phyloP scores from a whole-genome alignment of 2,797 vertebrate species.

The Nyctibius grandis region DNA sequence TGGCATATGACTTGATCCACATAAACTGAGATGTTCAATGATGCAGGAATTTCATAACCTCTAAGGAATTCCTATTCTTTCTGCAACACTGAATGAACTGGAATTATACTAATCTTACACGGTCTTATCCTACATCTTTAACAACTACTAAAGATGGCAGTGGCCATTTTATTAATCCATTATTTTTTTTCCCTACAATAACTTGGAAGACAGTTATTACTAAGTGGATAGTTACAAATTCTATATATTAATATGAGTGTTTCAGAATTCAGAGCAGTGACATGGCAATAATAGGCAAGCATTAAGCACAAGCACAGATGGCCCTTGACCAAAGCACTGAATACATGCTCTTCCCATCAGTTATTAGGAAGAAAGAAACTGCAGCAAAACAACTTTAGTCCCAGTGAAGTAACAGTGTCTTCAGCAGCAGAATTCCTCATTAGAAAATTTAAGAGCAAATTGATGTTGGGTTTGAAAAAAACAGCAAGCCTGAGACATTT shows the following conservation, averaged over 20 bases:
- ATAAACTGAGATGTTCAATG: constrained; percentile 24
- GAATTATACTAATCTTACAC: constrained; percentile 10
- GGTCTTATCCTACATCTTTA: background rate
- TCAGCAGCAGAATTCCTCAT: background rate
- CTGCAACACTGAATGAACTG: constrained; percentile 1
- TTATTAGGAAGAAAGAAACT: background rate
- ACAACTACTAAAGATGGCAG: background rate
- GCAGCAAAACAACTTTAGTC: background rate
- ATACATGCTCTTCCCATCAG: background rate
- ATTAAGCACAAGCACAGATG: background rate
- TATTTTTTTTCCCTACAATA: background rate
- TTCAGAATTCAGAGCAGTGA: background rate
- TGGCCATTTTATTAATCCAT: background rate
- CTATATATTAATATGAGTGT: background rate
- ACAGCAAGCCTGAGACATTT: background rate
- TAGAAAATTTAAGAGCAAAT: background rate
- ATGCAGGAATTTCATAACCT: constrained; percentile 32
- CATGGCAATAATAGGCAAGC: background rate
- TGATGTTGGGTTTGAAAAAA: background rate
- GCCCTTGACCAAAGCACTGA: background rate
- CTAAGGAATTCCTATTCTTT: constrained; percentile 20
- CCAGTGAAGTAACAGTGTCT: background rate
- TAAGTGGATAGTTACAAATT: background rate
- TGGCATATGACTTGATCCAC: background rate
- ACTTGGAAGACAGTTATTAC: background rate